A percentile compares a stretch with the other conserved stretches of the same genome.
These are phyloP conservation scores for Mustela nigripes DNA, from an alignment of 2,113 vertebrate genomes.

Conservation along the genomic window DNA sequence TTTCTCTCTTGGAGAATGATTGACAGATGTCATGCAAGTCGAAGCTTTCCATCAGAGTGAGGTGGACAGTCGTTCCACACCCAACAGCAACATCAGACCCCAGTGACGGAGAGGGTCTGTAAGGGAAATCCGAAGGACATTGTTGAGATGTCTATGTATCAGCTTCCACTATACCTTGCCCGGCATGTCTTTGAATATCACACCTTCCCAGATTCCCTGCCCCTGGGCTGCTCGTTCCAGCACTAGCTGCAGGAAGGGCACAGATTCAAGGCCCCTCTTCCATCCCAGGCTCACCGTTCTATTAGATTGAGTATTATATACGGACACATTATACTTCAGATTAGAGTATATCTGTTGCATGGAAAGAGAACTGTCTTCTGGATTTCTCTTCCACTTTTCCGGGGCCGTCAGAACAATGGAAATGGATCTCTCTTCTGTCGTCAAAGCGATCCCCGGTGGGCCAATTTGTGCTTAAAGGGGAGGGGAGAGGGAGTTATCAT, in stretches of 20 bases:
- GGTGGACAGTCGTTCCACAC: fast-evolving
- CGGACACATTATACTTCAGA: conserved; percentile 90
- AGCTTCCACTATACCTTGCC: not conserved
- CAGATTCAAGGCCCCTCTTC: not conserved
- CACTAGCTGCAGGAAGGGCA: not conserved
- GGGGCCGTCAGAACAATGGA: conserved; percentile 90
- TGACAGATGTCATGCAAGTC: not conserved
- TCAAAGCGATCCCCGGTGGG: conserved; percentile 89
- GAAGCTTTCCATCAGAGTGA: not conserved
- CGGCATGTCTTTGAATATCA: not conserved
- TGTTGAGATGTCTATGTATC: not conserved
- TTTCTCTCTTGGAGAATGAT: not conserved
- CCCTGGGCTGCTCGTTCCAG: not conserved
- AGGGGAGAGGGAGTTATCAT: not conserved
- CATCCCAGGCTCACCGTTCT: conserved; percentile 86
- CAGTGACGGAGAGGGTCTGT: not conserved
- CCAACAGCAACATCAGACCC: not conserved
- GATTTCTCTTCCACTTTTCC: conserved; percentile 89
- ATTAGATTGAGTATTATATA: conserved; percentile 86
- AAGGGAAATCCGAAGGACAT: not conserved
- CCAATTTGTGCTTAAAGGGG: conserved; percentile 90
- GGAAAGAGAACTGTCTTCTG: conserved; percentile 79
- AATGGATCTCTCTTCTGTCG: conserved; percentile 86
- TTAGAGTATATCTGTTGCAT: conserved; percentile 88
- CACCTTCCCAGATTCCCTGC: not conserved